Evolutionary conservation across 1,140 invertebrate genomes (phyloP), one percentile per base, ranked within the genome.

Genomic region (Heliconius himera): DNA sequence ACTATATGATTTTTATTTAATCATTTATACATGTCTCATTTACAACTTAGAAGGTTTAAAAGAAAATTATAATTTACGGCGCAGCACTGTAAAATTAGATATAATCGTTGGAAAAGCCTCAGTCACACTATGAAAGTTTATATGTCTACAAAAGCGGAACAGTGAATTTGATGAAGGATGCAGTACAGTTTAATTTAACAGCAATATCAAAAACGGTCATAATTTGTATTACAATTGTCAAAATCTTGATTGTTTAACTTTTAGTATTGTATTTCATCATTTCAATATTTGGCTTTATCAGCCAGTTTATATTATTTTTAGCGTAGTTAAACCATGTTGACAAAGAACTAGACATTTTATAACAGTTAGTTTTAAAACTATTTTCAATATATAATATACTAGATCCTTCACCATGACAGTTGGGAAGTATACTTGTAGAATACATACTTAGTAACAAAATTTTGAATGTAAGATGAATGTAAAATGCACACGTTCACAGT

Each of bases 11-110:
- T 93, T 29, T 91, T 92, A 91, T 91, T 92, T 84, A 91, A 89
- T 92, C 85, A 89, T 93, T 91, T 91, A 90, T 92, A 93, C 90
- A 92, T 89, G 82, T 88, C 89, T 83, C 89, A 88, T 90, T 90
- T 88, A 90, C 87, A 92, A 90, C 87, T 87, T 83, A 87, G 89
- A 66, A 66, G 26, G 85, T 90, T 86, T 85, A 71, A 91, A 90
- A 89, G 79, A 81, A 88, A 29, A 87, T 46, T 60, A 54, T 73
- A 74, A 77, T 22, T 56, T 77, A 81, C 41, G 86, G 87, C 85
- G 80, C 84, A 90, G 89, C 84, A 86, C 86, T 89, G 86, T 81
- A 75, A 91, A 92, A 84, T 82, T 85, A 90, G 87, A 84, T 89
- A 84, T 85, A 88, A 85, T 87, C 81, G 83, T 87, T 74, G 73